These are phyloP conservation scores for Chiloscyllium punctatum DNA, from an alignment of 2,797 vertebrate genomes.

Conservation along the genomic window DNA sequence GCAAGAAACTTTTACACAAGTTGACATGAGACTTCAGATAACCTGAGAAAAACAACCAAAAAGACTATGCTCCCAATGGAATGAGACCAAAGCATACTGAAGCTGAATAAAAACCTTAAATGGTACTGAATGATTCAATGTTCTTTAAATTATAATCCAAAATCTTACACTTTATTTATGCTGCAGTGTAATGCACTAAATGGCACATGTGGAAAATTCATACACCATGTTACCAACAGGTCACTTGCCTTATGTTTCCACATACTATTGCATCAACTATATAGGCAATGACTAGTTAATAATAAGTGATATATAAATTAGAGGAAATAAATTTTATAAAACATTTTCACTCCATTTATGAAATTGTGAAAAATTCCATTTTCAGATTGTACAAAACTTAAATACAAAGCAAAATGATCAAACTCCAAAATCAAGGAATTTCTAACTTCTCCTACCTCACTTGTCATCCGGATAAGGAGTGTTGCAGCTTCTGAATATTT, in stretches of 20 bases:
- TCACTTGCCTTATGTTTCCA: neutral
- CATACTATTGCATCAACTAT: neutral
- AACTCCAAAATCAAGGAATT: neutral
- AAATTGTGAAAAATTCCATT: neutral
- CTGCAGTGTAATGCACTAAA: neutral
- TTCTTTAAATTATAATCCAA: neutral
- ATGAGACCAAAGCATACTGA: neutral
- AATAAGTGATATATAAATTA: too few species aligned
- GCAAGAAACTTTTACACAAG: neutral
- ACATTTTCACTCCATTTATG: neutral
- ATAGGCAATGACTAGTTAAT: neutral
- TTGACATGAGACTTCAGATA: too few species aligned
- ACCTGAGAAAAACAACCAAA: too few species aligned
- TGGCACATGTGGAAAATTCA: neutral
- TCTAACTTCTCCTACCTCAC: conserved; percentile 61
- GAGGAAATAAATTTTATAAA: too few species aligned
- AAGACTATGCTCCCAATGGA: neutral
- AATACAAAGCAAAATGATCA: neutral
- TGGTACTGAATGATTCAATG: neutral
- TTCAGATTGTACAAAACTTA: neutral
- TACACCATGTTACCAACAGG: neutral
- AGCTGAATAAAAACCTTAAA: neutral
- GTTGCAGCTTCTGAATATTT: conserved; percentile 93
- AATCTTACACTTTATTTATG: neutral
- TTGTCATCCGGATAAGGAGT: conserved; percentile 93